Conservation (phyloP, 2,113 vertebrate species). For the Bucco capensis region DNA sequence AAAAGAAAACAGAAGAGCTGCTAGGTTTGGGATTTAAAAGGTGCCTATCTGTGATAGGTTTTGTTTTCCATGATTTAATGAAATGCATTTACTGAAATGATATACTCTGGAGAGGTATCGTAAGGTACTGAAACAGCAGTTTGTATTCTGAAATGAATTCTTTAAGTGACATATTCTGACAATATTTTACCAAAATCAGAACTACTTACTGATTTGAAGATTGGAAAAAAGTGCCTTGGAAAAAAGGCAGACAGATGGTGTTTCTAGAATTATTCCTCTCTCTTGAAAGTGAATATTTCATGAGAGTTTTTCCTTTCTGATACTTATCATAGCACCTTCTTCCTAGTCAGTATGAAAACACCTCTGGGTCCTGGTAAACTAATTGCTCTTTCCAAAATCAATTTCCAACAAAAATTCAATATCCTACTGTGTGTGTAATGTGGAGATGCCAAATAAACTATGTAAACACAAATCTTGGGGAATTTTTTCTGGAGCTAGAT, state of each 20-base stretch:
- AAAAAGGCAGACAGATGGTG: background rate
- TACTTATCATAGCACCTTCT: background rate
- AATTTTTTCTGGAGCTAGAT: background rate
- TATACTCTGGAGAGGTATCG: background rate
- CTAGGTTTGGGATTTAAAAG: background rate
- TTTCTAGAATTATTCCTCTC: background rate
- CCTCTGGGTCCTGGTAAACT: background rate
- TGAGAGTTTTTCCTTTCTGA: background rate
- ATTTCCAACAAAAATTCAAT: background rate
- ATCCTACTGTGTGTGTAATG: background rate
- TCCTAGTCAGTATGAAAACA: background rate
- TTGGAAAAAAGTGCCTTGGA: background rate
- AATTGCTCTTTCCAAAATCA: background rate
- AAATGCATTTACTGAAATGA: background rate
- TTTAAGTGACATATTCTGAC: background rate
- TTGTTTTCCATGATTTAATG: background rate
- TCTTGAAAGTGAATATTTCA: background rate
- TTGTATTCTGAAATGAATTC: background rate
- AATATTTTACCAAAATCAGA: background rate
- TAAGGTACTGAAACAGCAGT: background rate
- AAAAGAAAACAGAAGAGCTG: background rate
- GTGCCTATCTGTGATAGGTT: background rate
- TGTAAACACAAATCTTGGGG: background rate
- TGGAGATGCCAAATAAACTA: background rate
- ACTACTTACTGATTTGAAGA: background rate